These are phyloP conservation scores for Seriola quinqueradiata DNA, from an alignment of 2,113 vertebrate genomes.

Conservation along the genomic window DNA sequence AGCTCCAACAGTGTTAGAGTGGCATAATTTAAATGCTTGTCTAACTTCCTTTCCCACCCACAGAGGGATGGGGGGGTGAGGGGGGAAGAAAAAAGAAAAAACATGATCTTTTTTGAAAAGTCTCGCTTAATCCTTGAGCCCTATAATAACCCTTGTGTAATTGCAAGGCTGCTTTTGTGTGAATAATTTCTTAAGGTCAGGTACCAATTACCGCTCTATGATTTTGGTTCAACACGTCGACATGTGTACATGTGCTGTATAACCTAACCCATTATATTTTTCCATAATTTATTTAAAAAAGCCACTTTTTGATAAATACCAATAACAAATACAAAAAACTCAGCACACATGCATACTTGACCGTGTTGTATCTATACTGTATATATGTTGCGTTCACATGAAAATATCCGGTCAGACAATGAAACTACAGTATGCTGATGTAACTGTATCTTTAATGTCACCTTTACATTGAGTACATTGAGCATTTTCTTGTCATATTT, in stretches of 20 bases:
- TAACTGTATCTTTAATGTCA: too few species aligned
- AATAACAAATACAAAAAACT: neutral
- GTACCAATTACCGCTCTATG: constrained; percentile 31
- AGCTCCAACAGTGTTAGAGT: constrained; percentile 16
- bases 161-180: constrained; percentile 28
- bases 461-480: too few species aligned
- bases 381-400: too few species aligned
- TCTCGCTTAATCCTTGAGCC: constrained; percentile 27
- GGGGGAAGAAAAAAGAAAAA: neutral
- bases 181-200: constrained; percentile 40
- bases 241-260: neutral
- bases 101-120: constrained; percentile 28
- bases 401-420: too few species aligned
- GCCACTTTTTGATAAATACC: neutral
- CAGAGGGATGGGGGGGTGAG: neutral
- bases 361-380: too few species aligned
- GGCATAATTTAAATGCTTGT: constrained; percentile 47
- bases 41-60: constrained; percentile 38
- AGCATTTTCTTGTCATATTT: too few species aligned
- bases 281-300: neutral
- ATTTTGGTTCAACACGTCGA: constrained; percentile 28
- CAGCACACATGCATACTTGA: too few species aligned
- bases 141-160: constrained; percentile 34
- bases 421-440: too few species aligned
- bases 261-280: neutral